phyloP scores from a whole-genome alignment of 2,888 invertebrate genomes.

The Brachycybe producta region DNA sequence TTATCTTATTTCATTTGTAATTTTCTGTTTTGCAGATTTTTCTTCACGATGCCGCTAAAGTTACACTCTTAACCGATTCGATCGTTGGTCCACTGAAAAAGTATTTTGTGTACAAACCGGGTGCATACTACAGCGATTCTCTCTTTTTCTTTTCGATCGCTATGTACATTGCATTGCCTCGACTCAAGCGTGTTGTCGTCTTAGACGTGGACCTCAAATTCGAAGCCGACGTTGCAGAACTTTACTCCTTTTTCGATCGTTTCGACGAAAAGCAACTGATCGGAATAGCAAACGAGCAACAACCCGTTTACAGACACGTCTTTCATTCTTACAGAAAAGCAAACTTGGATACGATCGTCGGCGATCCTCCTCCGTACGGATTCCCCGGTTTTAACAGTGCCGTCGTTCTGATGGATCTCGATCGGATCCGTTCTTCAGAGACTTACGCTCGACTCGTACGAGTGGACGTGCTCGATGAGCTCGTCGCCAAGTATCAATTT shows the following conservation, averaged over 20 bases:
- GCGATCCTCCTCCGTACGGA: conserved; percentile 41
- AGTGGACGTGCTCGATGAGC: conserved; percentile 25
- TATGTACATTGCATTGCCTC: conserved; percentile 53
- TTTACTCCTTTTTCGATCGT: conserved; percentile 52
- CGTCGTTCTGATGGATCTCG: conserved; percentile 55
- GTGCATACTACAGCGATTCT: conserved; percentile 62
- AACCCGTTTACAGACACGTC: conserved; percentile 64
- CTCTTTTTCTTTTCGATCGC: conserved; percentile 64
- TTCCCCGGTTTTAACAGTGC: conserved; percentile 68
- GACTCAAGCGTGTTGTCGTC: conserved; percentile 47
- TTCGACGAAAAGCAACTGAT: conserved; percentile 51
- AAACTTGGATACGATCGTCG: conserved; percentile 49
- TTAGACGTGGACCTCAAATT: conserved; percentile 67
- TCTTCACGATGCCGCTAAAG: conserved; percentile 42
- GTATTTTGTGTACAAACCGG: conserved; percentile 53
- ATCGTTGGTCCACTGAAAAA: conserved; percentile 54
- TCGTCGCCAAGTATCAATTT: conserved; percentile 34
- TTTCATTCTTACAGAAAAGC: conserved; percentile 50
- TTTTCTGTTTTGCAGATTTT: conserved; percentile 14
- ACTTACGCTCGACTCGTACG: conserved; percentile 43
- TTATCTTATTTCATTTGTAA: neutral
- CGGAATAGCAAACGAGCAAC: conserved; percentile 57
- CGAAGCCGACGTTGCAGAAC: conserved; percentile 48
- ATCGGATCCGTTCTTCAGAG: conserved; percentile 48
- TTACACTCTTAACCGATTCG: conserved; percentile 46